A percentile compares a stretch with the other conserved stretches of the same genome.
Conservation (phyloP, 2,113 vertebrate genomes). For the Herpetotheres cachinnans region DNA sequence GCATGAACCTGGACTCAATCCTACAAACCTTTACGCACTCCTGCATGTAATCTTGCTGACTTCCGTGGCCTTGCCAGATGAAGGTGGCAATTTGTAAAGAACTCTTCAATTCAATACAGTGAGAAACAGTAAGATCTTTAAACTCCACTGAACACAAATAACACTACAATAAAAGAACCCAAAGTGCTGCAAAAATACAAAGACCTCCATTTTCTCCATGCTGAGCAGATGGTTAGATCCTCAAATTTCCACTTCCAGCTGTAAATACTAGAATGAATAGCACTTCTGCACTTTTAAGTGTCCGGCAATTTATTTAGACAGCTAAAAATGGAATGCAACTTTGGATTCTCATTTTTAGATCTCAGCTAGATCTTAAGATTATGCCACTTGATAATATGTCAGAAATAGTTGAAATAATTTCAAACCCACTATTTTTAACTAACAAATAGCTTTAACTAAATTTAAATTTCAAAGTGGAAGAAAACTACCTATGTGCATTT, state of each 20-base stretch:
- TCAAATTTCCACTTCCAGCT: background rate
- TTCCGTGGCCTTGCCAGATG: background rate
- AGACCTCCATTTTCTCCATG: background rate
- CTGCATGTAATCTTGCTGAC: background rate
- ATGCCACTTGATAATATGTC: rapidly evolving
- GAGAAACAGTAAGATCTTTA: background rate
- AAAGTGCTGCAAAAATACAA: background rate
- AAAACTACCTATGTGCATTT: background rate
- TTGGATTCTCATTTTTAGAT: background rate
- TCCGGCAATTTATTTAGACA: background rate
- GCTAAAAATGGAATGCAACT: background rate
- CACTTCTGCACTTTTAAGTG: background rate
- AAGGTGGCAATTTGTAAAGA: background rate
- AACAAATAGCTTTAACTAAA: background rate
- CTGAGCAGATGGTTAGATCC: background rate
- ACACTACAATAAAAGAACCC: background rate
- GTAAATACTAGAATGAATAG: background rate
- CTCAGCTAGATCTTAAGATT: background rate
- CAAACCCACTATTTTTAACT: background rate
- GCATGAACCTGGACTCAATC: background rate
- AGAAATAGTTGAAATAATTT: background rate
- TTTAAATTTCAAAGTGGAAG: background rate
- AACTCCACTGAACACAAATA: background rate
- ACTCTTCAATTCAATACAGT: background rate
- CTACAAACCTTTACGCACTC: background rate